These are phyloP conservation scores for Ganaspis sp. DNA, from an alignment of 1,140 invertebrate genomes.

Conservation along the genomic window DNA sequence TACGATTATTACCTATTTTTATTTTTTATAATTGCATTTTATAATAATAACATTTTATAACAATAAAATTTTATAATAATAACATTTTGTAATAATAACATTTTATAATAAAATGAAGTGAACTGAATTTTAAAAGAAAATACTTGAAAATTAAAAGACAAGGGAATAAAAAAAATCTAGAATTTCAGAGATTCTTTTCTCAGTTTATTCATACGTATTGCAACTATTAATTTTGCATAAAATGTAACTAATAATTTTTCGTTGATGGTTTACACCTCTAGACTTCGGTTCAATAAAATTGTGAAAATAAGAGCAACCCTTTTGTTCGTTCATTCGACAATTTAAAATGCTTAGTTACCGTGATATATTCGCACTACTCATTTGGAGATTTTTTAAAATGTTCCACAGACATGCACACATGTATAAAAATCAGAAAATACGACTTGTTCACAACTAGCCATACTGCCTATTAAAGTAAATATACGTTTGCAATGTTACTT, in stretches of 20 bases:
- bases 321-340: not conserved
- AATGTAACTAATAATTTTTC: not conserved
- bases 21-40: no score
- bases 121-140: not conserved
- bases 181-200: not conserved
- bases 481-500: constrained; percentile 40
- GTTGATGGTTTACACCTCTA: not conserved
- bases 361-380: not conserved
- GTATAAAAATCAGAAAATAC: constrained; percentile 53
- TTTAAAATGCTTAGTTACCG: constrained; percentile 9
- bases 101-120: no score
- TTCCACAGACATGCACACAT: constrained; percentile 24
- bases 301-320: constrained; percentile 23
- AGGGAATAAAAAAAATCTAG: not conserved
- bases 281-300: constrained; percentile 15
- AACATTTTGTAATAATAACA: no score
- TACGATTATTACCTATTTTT: no score
- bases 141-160: not conserved
- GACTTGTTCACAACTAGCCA: constrained; percentile 41
- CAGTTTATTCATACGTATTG: constrained; percentile 1
- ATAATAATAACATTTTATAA: no score
- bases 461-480: constrained; percentile 42
- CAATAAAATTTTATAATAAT: no score
- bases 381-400: not conserved
- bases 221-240: constrained; percentile 31